These are phyloP conservation scores for Peromyscus attwateri DNA, from an alignment of 2,797 vertebrate genomes.

Conservation along the genomic window DNA sequence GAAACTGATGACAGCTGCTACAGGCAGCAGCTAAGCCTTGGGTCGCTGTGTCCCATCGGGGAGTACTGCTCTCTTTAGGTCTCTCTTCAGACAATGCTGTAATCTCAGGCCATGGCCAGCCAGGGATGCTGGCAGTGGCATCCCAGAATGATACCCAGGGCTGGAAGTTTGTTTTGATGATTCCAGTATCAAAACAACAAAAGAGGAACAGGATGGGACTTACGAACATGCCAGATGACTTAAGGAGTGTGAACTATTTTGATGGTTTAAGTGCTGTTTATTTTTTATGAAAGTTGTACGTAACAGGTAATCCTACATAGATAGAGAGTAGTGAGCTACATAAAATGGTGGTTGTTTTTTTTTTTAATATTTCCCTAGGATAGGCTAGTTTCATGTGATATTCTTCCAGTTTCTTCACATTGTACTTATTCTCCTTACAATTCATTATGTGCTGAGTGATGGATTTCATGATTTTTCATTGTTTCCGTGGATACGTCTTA, in stretches of 20 bases:
- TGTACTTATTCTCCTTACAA: neutral
- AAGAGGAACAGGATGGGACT: conserved; percentile 41
- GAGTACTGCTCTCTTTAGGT: conserved; percentile 14
- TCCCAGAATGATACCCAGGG: conserved; percentile 58
- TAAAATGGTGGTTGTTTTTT: neutral
- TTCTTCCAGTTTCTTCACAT: conserved; percentile 55
- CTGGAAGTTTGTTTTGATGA: conserved; percentile 63
- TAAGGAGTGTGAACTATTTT: neutral
- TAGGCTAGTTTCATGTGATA: conserved; percentile 29
- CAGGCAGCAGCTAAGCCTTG: conserved; percentile 24
- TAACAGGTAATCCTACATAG: neutral
- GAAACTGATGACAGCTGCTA: neutral
- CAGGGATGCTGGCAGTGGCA: conserved; percentile 17
- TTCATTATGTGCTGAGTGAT: conserved; percentile 50
- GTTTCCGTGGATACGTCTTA: conserved; percentile 46
- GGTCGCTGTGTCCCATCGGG: conserved; percentile 37
- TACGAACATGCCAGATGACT: conserved; percentile 45
- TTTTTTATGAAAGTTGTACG: neutral
- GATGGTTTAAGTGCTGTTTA: neutral
- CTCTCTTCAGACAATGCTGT: conserved; percentile 13
- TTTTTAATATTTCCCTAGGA: neutral
- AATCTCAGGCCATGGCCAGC: conserved; percentile 40
- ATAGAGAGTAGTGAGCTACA: neutral
- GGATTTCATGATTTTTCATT: conserved; percentile 21
- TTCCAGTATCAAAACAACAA: conserved; percentile 42